phyloP scores from a whole-genome alignment of 2,113 vertebrate species.

The Madoqua kirkii region DNA sequence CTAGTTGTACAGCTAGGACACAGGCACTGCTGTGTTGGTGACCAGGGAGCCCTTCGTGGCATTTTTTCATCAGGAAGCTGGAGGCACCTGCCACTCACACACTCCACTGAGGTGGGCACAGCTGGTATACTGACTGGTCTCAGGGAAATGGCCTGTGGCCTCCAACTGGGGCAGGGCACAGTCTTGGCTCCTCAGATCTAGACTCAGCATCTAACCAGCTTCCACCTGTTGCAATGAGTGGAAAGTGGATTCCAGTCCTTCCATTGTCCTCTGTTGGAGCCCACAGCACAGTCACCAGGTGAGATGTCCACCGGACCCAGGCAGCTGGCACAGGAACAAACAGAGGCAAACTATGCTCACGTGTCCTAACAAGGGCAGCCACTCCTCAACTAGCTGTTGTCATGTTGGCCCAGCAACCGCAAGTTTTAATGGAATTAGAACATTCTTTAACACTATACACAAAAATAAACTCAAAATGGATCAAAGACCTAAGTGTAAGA shows the following conservation, averaged over 20 bases:
- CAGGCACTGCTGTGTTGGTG: neutral
- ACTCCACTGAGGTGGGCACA: neutral
- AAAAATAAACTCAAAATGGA: neutral
- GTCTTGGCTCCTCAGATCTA: neutral
- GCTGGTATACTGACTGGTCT: neutral
- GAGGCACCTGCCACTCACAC: neutral
- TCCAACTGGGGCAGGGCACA: neutral
- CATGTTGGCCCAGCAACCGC: rapidly evolving
- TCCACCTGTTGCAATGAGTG: neutral
- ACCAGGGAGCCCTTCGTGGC: neutral
- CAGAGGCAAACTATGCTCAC: neutral
- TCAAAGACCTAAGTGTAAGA: neutral
- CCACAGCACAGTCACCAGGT: rapidly evolving
- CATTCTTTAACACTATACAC: neutral
- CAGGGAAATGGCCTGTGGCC: neutral
- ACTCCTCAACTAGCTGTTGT: neutral
- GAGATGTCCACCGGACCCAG: neutral
- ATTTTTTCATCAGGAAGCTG: neutral
- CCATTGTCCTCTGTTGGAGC: neutral
- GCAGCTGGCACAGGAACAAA: neutral
- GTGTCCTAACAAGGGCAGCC: neutral
- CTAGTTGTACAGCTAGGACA: neutral
- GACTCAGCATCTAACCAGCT: neutral
- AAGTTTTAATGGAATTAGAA: neutral
- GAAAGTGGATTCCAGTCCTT: neutral